These are phyloP conservation scores for Orthochromis malagaraziensis DNA, from an alignment of 2,113 vertebrate genomes.

Conservation along the genomic window DNA sequence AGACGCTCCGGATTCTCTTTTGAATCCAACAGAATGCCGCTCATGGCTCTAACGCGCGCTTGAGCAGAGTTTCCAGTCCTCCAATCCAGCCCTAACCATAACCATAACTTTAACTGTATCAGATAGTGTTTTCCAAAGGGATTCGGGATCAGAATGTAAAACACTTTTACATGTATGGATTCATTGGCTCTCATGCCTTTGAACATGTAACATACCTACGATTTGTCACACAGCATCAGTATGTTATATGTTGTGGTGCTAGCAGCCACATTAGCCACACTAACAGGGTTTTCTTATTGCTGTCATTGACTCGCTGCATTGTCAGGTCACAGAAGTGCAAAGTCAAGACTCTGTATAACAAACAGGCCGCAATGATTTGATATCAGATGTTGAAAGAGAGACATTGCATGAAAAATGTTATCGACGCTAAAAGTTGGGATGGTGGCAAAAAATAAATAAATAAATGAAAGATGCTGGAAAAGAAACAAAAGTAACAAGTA, in stretches of 20 bases:
- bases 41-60: fast-evolving
- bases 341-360: background rate
- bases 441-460: background rate
- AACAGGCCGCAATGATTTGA: background rate
- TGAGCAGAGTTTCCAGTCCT: background rate
- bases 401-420: background rate
- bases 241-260: background rate
- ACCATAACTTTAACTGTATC: background rate
- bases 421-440: background rate
- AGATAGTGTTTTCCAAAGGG: background rate
- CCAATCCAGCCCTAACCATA: fast-evolving
- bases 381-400: background rate
- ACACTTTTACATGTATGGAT: background rate
- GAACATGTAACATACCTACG: background rate
- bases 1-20: fast-evolving
- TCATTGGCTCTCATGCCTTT: background rate
- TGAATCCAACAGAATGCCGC: background rate
- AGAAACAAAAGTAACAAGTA: background rate
- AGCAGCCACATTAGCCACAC: background rate
- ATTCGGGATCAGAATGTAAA: background rate
- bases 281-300: background rate
- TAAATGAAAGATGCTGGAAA: background rate
- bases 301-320: background rate
- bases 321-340: background rate
- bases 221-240: background rate